Evolutionary conservation across 2,113 vertebrate genomes (phyloP).

Genomic region (Arvicanthis niloticus): DNA sequence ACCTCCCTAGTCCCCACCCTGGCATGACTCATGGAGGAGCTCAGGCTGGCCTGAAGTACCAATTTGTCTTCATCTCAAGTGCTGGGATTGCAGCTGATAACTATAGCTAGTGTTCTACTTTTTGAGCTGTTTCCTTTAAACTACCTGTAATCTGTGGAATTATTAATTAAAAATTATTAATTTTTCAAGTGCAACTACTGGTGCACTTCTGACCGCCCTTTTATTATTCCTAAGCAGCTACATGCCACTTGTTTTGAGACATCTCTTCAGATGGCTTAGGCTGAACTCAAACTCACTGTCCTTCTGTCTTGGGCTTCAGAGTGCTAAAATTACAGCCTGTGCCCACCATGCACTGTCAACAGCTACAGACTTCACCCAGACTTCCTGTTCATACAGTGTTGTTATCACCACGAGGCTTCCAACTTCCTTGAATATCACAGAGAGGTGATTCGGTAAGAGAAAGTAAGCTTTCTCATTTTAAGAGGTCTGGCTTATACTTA

Average conservation of each 20-base stretch:
- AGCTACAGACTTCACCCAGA: neutral
- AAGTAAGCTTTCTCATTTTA: neutral
- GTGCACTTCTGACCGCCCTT: neutral
- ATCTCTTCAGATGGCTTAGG: neutral
- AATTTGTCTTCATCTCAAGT: neutral
- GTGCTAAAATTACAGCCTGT: neutral
- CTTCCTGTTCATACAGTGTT: neutral
- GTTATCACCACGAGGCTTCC: neutral
- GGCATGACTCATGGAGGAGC: neutral
- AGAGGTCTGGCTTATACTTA: neutral
- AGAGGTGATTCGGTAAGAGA: neutral
- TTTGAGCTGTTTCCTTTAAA: slow-evolving; percentile 49
- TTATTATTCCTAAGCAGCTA: neutral
- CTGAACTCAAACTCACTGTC: neutral
- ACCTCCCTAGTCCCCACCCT: neutral
- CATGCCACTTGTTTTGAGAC: neutral
- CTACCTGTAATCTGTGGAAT: slow-evolving; percentile 2
- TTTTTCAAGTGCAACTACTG: neutral
- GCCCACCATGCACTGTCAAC: neutral
- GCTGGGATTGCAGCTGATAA: neutral
- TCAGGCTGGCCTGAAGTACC: neutral
- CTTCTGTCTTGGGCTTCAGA: neutral
- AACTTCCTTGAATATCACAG: neutral
- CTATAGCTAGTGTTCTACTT: neutral
- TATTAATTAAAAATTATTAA: slow-evolving; percentile 27